Base-by-base conservation (phyloP, 2,113 vertebrate genomes). In the Otis tarda region DNA sequence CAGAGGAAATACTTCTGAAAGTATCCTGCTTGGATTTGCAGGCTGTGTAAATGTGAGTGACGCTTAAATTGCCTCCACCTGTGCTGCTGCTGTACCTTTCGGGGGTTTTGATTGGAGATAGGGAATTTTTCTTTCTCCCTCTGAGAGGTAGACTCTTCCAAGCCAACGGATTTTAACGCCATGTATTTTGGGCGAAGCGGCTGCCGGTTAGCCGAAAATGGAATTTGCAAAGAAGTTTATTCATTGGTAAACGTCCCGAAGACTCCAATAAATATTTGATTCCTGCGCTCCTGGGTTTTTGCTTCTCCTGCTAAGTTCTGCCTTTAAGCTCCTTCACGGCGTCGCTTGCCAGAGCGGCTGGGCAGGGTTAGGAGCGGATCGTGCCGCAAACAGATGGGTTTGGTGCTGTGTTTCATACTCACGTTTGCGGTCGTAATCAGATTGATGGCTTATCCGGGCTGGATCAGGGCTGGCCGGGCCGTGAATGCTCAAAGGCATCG, bases 401-500 rank as follows among this genome's bases (percentile, higher is more conserved):
- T 6, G 68, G 8, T 68, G 89, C 13, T 69, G 30, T 2, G 33
- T n/a, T 69, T 63, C 61, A 4, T 28, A 12, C 22, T 78, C 39
- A 22, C 2, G 5, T 83, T 84, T 70, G 89, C 1, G 19, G 77
- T 87, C 7, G 14, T 47, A 7, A 31, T 83, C 43, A 31, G 83
- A 65, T 21, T 47, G 77, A 33, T 50, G 71, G 68, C 24, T 87
- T 24, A 30, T 53, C 89, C 56, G 2, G 1, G 64, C 14, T 10
- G 75, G 79, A 52, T 60, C 1, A 0, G 18, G 57, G 9, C 83
- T 2, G 20, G 53, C 69, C 35, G 53, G 23, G 2, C 52, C 2
- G 2, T 74, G 86, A 95, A 81, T 94, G 15, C 90, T 96, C 61
- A 87, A 88, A 94, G 93, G 49, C 77, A 17, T 11, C 27, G 74